Conservation (phyloP, 64 coral and sea anemone species). For the Montipora efflorescens region DNA sequence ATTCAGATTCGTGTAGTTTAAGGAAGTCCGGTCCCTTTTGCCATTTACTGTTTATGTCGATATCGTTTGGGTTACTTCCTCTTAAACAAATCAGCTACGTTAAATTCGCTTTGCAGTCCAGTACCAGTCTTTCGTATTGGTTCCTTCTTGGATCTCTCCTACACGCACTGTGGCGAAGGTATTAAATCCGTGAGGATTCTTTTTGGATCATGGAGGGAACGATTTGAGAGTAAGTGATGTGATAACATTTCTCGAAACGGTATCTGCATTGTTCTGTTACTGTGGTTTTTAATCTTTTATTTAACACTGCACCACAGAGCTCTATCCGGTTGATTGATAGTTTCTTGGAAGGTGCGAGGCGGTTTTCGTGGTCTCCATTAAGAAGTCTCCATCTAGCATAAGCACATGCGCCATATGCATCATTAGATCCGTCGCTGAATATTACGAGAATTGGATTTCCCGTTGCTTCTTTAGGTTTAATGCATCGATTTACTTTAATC, state of each 20-base stretch:
- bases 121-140: not conserved
- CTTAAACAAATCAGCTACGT: conserved; percentile 16
- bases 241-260: not conserved
- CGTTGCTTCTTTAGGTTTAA: not conserved
- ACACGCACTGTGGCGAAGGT: not conserved
- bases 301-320: not conserved
- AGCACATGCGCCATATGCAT: not conserved
- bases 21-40: conserved; percentile 42
- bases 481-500: not conserved
- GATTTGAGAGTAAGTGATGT: not conserved
- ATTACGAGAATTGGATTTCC: not conserved
- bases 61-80: conserved; percentile 22
- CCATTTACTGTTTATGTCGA: conserved; percentile 24
- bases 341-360: not conserved
- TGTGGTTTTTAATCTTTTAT: not conserved
- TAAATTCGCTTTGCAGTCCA: not conserved
- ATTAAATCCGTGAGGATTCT: not conserved
- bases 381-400: not conserved
- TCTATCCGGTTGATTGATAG: not conserved
- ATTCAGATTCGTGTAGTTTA: not conserved
- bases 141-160: not conserved
- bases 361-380: not conserved
- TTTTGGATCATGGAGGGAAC: not conserved
- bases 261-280: not conserved
- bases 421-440: not conserved